Conservation (phyloP, 2,797 vertebrate genomes). For the Hephaestus fuliginosus region DNA sequence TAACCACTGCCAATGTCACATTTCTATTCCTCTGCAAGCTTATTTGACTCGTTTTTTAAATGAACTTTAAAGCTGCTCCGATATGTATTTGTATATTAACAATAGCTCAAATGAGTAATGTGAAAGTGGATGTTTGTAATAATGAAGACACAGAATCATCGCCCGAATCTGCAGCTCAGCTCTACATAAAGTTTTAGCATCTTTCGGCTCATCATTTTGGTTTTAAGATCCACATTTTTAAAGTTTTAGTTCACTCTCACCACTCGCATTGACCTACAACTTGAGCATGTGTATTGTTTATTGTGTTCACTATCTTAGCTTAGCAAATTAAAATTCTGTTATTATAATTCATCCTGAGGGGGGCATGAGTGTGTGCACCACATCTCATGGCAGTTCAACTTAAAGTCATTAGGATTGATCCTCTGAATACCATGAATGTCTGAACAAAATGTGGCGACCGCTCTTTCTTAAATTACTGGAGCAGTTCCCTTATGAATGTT, state of each 20-base stretch:
- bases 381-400: no score
- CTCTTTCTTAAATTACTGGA: no score
- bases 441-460: no score
- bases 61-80: not conserved
- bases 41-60: not conserved
- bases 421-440: no score
- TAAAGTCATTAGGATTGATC: no score
- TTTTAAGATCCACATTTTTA: not conserved
- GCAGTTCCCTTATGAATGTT: no score
- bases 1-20: conserved; percentile 24
- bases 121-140: not conserved
- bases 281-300: no score
- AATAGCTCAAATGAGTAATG: not conserved
- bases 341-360: no score
- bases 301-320: no score
- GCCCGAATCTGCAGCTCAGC: not conserved
- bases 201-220: not conserved
- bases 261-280: not conserved
- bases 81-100: not conserved
- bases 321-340: no score
- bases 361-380: no score
- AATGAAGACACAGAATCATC: not conserved
- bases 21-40: conserved; percentile 6
- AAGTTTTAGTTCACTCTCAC: not conserved
- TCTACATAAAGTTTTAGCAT: no score